Conservation (phyloP, 2,113 vertebrate species). For the Agapornis roseicollis region DNA sequence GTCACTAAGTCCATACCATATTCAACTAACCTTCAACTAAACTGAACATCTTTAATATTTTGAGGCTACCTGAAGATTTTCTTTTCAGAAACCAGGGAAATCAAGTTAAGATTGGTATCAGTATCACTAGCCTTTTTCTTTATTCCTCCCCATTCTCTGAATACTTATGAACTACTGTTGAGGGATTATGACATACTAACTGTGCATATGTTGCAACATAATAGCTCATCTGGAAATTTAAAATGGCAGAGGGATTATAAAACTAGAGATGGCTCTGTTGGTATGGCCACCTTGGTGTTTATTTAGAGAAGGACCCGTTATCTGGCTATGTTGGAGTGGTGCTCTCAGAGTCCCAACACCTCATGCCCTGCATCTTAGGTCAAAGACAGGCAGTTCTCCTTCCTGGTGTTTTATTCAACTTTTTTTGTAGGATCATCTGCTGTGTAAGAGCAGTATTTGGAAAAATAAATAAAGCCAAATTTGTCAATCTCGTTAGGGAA, state of each 20-base stretch:
- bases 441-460: neutral
- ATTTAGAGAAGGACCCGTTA: neutral
- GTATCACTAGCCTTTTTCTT: neutral
- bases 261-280: neutral
- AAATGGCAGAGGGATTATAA: conserved; percentile 24
- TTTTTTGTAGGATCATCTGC: neutral
- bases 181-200: neutral
- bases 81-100: neutral
- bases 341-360: neutral
- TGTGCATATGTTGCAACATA: neutral
- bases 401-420: neutral
- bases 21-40: neutral
- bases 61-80: neutral
- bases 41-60: neutral
- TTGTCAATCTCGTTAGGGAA: neutral
- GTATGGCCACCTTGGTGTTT: neutral
- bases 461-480: neutral
- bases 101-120: neutral
- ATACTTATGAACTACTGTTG: neutral
- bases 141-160: neutral
- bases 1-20: neutral
- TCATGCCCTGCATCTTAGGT: neutral
- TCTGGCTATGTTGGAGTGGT: neutral
- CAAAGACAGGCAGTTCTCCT: neutral
- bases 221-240: neutral